Evolutionary conservation across 2,113 vertebrate species (phyloP), one percentile per base, ranked within the genome.

Genomic region (Notarius quadriscutis): DNA sequence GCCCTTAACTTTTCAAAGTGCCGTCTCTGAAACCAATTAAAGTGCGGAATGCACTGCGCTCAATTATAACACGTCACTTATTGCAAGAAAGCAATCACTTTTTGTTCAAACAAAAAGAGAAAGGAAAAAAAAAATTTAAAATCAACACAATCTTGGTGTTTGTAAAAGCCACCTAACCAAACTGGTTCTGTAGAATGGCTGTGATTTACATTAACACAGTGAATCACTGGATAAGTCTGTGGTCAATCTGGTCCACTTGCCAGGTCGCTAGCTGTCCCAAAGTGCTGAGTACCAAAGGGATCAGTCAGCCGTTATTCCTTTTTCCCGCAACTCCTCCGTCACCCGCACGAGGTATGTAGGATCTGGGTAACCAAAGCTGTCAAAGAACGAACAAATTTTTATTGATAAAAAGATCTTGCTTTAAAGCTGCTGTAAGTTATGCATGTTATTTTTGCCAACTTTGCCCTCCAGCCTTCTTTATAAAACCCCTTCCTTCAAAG

Each of bases 361-460:
- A 93, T 98, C 97, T 55, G 97, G 97, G 93, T 97, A 98, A 89
- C 96, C 97, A 92, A 98, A 98, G 93, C 97, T 98, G 92, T 88
- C 88, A 90, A 86, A 87, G 91, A 78, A n/a, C 88, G 87, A 88
- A 72, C 77, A 85, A 90, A 81, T 18, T 58, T 51, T 5, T 41
- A 41, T 41, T 4, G 4, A 34, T 34, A 34, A 34, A 41, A 41
- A 41, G 41, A 41, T 53, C 18, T 79, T 55, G 10, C 7, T n/a
- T 48, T 18, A 74, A 20, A 48, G 18, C 69, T 71, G 67, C 27
- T 9, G 18, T n/a, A 67, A n/a, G 3, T 27, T 25, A 67, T 67
- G 63, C 14, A 27, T 5, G n/a, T 14, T 71, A 34, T 6, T 34
- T 27, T 71, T 71, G 14, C 5, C 27, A 34, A 34, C 12, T 71